Base-by-base conservation (phyloP, 2,797 vertebrate species). In the Spinus olivaceus region DNA sequence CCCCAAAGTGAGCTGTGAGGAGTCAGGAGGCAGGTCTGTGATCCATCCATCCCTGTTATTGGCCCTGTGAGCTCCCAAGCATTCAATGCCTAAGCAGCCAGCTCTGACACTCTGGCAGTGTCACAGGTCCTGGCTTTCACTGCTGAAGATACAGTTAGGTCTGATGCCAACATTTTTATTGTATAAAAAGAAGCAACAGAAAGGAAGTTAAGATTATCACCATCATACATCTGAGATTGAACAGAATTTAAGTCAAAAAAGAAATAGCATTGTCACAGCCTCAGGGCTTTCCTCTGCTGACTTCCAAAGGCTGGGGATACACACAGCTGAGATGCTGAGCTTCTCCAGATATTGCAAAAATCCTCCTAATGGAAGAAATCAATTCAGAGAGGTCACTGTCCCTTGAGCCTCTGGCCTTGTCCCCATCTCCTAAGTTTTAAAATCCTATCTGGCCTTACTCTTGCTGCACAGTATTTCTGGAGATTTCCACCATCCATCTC, bases 41-140 rank as follows among this genome's bases (percentile, higher is more conserved):
- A 14, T 4, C 3, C 0, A 1, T 14, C 32, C 2, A 1, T 25
- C 16, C 10, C 59, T 2, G 2, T 7, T 17, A 3, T 8, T 16
- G 14, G 37, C 33, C 64, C 72, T 63, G 22, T 1, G 2, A 88
- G 19, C 3, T 47, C 35, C 4, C 35, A 53, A 51, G 63, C 47
- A 30, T 32, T 73, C 24, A 10, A 12, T 64, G 39, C 59, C 27
- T 0, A 1, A 47, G 30, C 64, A 84, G 20, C 35, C n/a, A 15
- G n/a, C 14, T 66, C 70, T 2, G 11, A 72, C 17, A 25, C 21
- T 50, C 42, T 37, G n/a, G 33, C n/a, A 86, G 22, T 15, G 10
- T 10, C 71, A 89, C 69, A 85, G 42, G 76, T 80, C 10, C 46
- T 47, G 15, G 14, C 22, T 85, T 78, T 70, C 67, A 51, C n/a